A percentile compares a stretch with the other conserved stretches of the same genome.
phyloP scores from a whole-genome alignment of 2,797 vertebrate genomes.

The Champsocephalus esox region DNA sequence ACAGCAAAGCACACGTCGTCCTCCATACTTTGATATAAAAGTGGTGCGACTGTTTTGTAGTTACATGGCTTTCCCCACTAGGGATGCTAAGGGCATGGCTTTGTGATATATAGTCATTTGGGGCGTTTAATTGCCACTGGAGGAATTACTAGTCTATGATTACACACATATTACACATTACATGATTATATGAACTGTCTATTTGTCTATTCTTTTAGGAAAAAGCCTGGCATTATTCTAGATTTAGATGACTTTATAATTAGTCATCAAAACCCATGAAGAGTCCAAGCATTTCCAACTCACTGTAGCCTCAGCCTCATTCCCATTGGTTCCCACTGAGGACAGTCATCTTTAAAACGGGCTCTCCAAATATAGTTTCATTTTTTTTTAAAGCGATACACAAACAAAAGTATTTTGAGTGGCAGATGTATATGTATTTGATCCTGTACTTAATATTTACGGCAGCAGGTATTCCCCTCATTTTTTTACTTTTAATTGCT shows the following conservation, averaged over 20 bases:
- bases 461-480: too few relatives aligned
- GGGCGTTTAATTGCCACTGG: not conserved
- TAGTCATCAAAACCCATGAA: not conserved
- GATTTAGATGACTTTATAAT: not conserved
- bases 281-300: not conserved
- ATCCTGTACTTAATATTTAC: too few relatives aligned
- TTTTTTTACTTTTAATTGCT: too few relatives aligned
- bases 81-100: not conserved
- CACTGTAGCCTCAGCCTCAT: not conserved
- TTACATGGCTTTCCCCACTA: not conserved
- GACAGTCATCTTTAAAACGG: not conserved
- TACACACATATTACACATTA: not conserved
- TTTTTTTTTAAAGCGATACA: not conserved
- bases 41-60: not conserved
- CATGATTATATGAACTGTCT: not conserved
- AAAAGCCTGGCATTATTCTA: not conserved
- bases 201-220: not conserved
- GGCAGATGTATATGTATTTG: too few relatives aligned
- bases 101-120: not conserved
- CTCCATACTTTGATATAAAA: not conserved
- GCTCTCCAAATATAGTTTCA: not conserved
- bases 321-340: not conserved
- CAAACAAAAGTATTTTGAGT: too few relatives aligned
- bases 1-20: conserved; percentile 32
- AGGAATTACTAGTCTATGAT: not conserved